Percentiles rank a stretch among this genome's conserved stretches.
Evolutionary conservation across 2,113 vertebrate species (phyloP).

Genomic region (Argyrosomus japonicus): DNA sequence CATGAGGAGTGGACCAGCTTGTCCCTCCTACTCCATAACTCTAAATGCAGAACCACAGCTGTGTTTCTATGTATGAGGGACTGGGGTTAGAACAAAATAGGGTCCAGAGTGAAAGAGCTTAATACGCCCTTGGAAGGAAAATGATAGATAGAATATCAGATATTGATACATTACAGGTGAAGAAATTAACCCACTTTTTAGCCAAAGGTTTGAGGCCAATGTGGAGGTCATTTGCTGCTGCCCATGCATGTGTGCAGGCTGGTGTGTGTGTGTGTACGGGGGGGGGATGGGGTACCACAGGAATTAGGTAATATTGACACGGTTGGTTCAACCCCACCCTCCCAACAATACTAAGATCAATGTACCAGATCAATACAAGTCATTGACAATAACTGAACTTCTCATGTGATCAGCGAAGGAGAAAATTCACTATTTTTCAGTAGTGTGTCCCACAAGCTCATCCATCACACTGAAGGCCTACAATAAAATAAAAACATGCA

Average conservation of each 20-base stretch:
- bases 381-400: slow-evolving; percentile 81
- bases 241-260: slow-evolving; percentile 47
- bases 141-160: not conserved
- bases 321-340: slow-evolving; percentile 70
- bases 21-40: slow-evolving; percentile 64
- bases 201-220: slow-evolving; percentile 58
- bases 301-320: slow-evolving; percentile 80
- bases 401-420: slow-evolving; percentile 72
- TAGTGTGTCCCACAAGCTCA: slow-evolving; percentile 6
- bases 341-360: slow-evolving; percentile 74
- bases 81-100: slow-evolving; percentile 1
- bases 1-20: slow-evolving; percentile 65
- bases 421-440: slow-evolving; percentile 72
- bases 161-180: slow-evolving; percentile 38
- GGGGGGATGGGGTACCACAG: slow-evolving; percentile 56
- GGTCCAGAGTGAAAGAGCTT: not conserved
- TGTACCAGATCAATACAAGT: slow-evolving; percentile 78
- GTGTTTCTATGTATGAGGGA: slow-evolving; percentile 47
- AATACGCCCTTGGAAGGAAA: not conserved
- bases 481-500: slow-evolving; percentile 6
- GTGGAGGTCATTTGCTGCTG: slow-evolving; percentile 68
- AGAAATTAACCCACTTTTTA: slow-evolving; percentile 41
- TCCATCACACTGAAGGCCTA: slow-evolving; percentile 31
- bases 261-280: slow-evolving; percentile 16
- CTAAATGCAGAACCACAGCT: slow-evolving; percentile 78